phyloP scores from a whole-genome alignment of 30 jellyfish, hydroid and myxozoan genomes.

The Chrysaora quinquecirrha region DNA sequence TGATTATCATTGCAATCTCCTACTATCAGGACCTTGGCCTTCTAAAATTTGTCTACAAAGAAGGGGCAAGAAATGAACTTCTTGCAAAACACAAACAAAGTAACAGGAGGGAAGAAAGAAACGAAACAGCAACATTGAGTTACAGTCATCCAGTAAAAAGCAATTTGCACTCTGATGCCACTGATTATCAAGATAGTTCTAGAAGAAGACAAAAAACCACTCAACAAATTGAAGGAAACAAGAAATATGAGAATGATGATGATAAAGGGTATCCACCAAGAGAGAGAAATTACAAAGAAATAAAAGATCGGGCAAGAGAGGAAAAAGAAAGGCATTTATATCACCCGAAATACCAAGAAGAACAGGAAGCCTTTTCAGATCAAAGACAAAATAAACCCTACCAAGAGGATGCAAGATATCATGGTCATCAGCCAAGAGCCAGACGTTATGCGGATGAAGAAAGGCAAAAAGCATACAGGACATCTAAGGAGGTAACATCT shows the following conservation, averaged over 20 bases:
- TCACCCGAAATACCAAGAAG: too few species aligned
- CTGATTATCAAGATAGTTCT: constrained; percentile 14
- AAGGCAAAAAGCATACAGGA: too few species aligned
- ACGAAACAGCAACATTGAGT: background rate
- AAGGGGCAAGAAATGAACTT: constrained; percentile 26
- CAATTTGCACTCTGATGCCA: background rate
- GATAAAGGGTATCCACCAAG: constrained; percentile 4
- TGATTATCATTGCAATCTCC: constrained; percentile 42
- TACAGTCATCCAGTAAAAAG: background rate
- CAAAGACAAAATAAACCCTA: too few species aligned
- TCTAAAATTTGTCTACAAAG: constrained; percentile 43
- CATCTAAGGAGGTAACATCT: too few species aligned
- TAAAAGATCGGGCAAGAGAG: too few species aligned
- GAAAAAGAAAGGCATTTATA: too few species aligned
- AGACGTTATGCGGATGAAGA: too few species aligned
- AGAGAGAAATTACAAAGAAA: too few species aligned
- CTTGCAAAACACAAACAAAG: constrained; percentile 5
- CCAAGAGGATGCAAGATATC: too few species aligned
- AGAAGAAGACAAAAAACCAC: background rate
- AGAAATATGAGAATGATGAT: constrained; percentile 29
- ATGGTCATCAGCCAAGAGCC: too few species aligned
- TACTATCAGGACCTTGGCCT: constrained; percentile 51
- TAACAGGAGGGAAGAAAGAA: constrained; percentile 4
- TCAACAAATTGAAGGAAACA: background rate
- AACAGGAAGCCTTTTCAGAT: too few species aligned